Base-by-base conservation (phyloP, 2,888 invertebrate species). In the Ochropleura leucogaster region DNA sequence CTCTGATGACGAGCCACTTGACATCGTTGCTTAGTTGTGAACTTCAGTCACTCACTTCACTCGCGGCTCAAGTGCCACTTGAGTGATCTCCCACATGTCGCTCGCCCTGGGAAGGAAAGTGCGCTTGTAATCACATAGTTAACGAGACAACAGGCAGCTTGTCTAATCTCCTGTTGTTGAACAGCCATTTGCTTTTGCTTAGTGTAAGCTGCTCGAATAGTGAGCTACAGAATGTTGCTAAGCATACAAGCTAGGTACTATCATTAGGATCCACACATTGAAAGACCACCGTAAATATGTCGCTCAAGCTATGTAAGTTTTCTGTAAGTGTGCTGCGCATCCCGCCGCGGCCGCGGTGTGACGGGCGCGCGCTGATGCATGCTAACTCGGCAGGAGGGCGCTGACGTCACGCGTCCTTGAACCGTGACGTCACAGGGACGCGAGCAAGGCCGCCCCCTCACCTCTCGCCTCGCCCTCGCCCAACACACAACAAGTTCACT, bases 351-450 rank as follows among this genome's bases (percentile, higher is more conserved):
- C n/a, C 1, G 63, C 20, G 49, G 20, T 30, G 12, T 47, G 57
- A 30, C 30, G 30, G 30, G 30, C 30, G 66, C 59, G 62, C 78
- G 62, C 30, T 53, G 65, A 62, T 74, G 87, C 87, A 76, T 79
- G 74, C 74, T 63, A 65, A 72, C 63, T 71, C 74, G 47, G 59
- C 60, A 10, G 51, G 44, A 82, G 74, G 73, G 79, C 76, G 73
- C 69, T 30, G 71, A 77, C 81, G 83, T 78, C 77, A 79, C 55
- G 79, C 74, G 88, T 74, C 84, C 85, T 86, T 82, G 86, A 87
- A 80, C 89, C 83, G 80, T 83, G 82, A 85, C 88, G 83, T 85
- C 84, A 88, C 84, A 68, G 71, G 74, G 66, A 57, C 73, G 70
- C 62, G 75, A 49, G 68, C 74, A 72, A 77, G 73, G 81, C 69